Conservation (phyloP, 37 sponge, comb jelly and placozoan species). For the Corticium candelabrum region DNA sequence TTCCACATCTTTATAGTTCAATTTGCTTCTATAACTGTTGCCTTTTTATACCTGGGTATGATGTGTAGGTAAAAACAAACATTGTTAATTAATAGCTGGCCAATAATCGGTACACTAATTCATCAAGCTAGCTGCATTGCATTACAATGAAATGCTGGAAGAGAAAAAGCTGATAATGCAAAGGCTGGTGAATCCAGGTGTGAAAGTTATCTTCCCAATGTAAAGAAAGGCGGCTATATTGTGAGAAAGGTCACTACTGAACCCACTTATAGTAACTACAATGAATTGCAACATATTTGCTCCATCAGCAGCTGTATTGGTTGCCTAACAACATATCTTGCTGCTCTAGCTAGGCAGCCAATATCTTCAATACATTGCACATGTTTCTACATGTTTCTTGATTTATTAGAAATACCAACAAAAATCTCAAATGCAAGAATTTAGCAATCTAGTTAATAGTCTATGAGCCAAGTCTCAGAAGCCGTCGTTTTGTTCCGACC, state of each 20-base stretch:
- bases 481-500: no score
- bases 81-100: background rate
- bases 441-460: no score
- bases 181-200: background rate
- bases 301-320: no score
- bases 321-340: no score
- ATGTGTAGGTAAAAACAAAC: background rate
- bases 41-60: background rate
- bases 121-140: background rate
- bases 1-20: background rate
- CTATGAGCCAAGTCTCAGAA: no score
- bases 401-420: no score
- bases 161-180: background rate
- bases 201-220: background rate
- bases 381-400: no score
- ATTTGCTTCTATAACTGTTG: background rate
- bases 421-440: no score
- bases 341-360: no score
- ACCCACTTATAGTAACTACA: slow-evolving; percentile 5
- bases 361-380: no score
- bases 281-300: no score
- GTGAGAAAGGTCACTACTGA: background rate
- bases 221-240: slow-evolving; percentile 12
- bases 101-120: background rate
- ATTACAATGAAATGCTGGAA: background rate